phyloP scores from a whole-genome alignment of 2,797 vertebrate genomes.

The Sciurus vulgaris region DNA sequence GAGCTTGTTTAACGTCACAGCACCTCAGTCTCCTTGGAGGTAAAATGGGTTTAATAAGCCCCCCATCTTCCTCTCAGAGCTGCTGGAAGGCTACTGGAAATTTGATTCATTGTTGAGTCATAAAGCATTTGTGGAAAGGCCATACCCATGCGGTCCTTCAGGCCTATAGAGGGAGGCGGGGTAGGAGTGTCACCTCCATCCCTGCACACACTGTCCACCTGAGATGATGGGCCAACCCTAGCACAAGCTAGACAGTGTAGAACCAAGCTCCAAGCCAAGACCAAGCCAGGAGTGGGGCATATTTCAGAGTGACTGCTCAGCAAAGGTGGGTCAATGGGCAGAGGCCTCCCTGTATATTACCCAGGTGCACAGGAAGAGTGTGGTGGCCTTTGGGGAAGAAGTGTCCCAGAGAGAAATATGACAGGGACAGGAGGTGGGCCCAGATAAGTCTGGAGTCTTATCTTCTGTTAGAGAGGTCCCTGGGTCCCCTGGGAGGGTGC shows the following conservation, averaged over 20 bases:
- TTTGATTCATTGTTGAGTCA: neutral
- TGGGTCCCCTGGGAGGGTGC: neutral
- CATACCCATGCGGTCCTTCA: rapidly evolving
- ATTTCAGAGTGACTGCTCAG: neutral
- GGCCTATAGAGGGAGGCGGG: neutral
- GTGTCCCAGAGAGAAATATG: neutral
- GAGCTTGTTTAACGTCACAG: slow-evolving; percentile 68
- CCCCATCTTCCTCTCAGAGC: neutral
- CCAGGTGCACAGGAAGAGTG: neutral
- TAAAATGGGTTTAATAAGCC: slow-evolving; percentile 49
- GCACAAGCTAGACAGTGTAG: neutral
- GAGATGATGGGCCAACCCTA: neutral
- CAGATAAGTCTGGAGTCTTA: neutral
- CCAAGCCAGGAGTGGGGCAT: too few species aligned
- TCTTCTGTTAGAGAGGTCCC: neutral
- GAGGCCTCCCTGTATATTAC: neutral
- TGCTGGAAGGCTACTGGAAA: neutral
- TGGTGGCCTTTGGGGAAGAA: neutral
- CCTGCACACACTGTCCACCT: too few species aligned
- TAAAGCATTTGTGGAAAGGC: neutral
- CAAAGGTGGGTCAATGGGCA: neutral
- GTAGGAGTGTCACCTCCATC: rapidly evolving
- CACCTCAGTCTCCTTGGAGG: slow-evolving; percentile 68
- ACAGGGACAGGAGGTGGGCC: neutral
- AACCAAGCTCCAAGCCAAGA: neutral